Evolutionary conservation across 1,140 invertebrate genomes (phyloP), one percentile per base, ranked within the genome.

Genomic region (Micrasema longulum): DNA sequence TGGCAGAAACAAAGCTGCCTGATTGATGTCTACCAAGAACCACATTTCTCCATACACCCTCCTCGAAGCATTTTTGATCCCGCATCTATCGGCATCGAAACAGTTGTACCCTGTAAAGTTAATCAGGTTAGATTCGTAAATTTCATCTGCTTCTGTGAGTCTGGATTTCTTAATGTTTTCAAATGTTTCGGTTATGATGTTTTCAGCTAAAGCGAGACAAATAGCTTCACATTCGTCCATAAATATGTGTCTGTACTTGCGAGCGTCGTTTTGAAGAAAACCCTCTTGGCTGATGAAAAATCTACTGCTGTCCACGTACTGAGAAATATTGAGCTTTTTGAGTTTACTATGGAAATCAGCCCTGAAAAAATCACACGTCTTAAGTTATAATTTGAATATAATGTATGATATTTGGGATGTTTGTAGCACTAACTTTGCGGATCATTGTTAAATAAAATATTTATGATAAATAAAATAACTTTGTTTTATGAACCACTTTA

Each of bases 21-120:
- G 81, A 63, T 82, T 80, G n/a, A 80, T 81, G 57, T 82, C 81
- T 0, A 81, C 79, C 57, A 82, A 76, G 72, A 79, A 82, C 81
- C 81, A 82, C 16, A 82, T 66, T 26, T 80, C 78, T 12, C 80
- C 81, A 26, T 70, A 76, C 3, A 76, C 9, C 38, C 65, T 69
- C 22, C 31, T 65, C n/a, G 12, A 48, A 26, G 16, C 12, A n/a
- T n/a, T n/a, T n/a, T n/a, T n/a, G n/a, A n/a, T n/a, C n/a, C n/a
- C n/a, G n/a, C n/a, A n/a, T n/a, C n/a, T n/a, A n/a, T n/a, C n/a
- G n/a, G n/a, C n/a, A n/a, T n/a, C n/a, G n/a, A n/a, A n/a, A n/a
- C n/a, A n/a, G n/a, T n/a, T n/a, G 14, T 10, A 50, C 10, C 9
- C 31, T 1, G 18, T 43, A 1, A 22, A 16, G 26, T 43, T 60